Base-by-base conservation (phyloP, 2,797 vertebrate genomes). In the Anomalospiza imberbis region DNA sequence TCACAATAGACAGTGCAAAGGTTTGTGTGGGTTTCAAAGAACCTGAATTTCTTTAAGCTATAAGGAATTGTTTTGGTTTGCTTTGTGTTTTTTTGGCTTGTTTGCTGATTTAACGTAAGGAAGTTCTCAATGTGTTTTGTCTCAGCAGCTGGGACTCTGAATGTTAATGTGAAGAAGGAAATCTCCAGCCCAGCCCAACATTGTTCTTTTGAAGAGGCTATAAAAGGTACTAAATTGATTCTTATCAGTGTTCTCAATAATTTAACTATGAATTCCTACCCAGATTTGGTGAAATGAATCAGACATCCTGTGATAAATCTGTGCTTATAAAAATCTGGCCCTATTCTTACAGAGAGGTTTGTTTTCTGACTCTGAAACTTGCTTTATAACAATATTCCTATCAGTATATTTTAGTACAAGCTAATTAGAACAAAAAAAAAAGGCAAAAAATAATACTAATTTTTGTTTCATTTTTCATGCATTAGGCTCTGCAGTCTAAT, bases 111-210 rank as follows among this genome's bases (percentile, higher is more conserved):
- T 96, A 92, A 88, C 2, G 29, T 94, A 86, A 94, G 88, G 95
- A 95, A 95, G 62, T 94, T 81, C 81, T 88, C 74, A 71, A 65
- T 96, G 91, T 95, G 91, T 95, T 97, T 96, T 97, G 91, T 88
- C 94, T 94, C 97, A 79, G 76, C 97, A 98, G 99, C 98, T 96
- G 98, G 97, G 96, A 97, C 97, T 92, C 98, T 98, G 95, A 99
- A 99, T 96, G 97, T 99, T 95, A 98, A 98, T 85, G 99, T 99
- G 97, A 99, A 99, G 98, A 99, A 98, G 97, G 99, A 99, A 98
- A 97, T 97, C 51, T 98, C 98, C 68, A 99, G 99, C 95, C 98
- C 99, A 96, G 98, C 98, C 94, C 99, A 99, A 97, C 98, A 98
- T 92, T 99, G 99, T 97, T 98, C 98, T 96, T 99, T 98, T 97